Base-by-base conservation (phyloP, 1,140 invertebrate genomes). In the Frieseomelitta varia region DNA sequence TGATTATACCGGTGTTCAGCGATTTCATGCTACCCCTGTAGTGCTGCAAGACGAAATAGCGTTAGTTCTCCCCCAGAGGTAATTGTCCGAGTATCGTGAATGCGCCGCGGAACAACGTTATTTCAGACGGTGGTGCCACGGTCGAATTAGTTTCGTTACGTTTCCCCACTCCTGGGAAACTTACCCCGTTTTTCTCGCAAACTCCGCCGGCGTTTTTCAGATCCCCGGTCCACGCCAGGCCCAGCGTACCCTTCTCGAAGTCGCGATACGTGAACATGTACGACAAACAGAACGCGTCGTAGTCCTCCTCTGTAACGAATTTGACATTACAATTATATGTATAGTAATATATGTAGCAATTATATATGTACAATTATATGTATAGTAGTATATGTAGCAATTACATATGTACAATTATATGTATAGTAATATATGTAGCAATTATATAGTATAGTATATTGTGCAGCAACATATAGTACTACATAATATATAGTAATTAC, bases 201-300 rank as follows among this genome's bases (percentile, higher is more conserved):
- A 99, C 97, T 65, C 99, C 97, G 87, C 99, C 98, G 17, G 98
- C 98, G 93, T 99, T 98, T 91, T 98, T 98, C 17, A 99, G 95
- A 94, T 99, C 98, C 0, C 98, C 98, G 0, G 98, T 98, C 99
- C 99, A 99, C 12, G 99, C 99, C 71, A 99, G 94, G 15, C 99
- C 99, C 79, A 99, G 94, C 1, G 99, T 99, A 53, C 99, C 99
- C 95, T 99, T 99, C 93, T 99, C 98, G 93, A 99, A 99, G 94
- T 99, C 99, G 61, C 99, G 95, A 94, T 99, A 99, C 1, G 99
- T 99, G 93, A 99, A 99, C 97, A 99, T 99, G 94, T 99, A 99
- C 47, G 99, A 99, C 90, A 99, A 95, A 93, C 99, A 99, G 94
- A 99, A 99, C 24, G 98, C 98, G 93, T 99, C 98, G 94, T 99